phyloP scores from a whole-genome alignment of 2,797 vertebrate species.

The Anolis apletophallus region DNA sequence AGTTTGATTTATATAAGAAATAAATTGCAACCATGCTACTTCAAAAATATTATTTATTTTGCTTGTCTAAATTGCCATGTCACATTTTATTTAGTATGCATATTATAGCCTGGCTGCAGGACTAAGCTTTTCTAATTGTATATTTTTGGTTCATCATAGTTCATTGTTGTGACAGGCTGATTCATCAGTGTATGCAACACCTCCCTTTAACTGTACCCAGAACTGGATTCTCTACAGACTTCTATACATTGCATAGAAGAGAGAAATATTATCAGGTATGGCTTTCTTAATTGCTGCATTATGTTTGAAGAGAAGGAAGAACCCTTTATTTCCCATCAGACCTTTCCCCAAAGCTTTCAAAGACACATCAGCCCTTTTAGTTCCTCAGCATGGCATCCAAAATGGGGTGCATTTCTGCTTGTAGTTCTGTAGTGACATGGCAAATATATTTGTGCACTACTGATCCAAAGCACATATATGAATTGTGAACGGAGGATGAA shows the following conservation, averaged over 20 bases:
- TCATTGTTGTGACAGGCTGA: background rate
- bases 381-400: background rate
- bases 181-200: background rate
- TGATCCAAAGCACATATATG: background rate
- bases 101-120: too few relatives aligned
- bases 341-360: background rate
- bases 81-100: background rate
- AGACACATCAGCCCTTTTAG: background rate
- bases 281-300: background rate
- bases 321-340: background rate
- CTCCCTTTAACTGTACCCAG: background rate
- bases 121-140: background rate
- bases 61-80: too few relatives aligned
- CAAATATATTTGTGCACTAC: background rate
- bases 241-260: background rate
- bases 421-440: background rate
- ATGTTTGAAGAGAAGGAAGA: background rate
- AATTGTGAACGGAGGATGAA: background rate
- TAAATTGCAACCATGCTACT: too few relatives aligned
- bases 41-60: too few relatives aligned
- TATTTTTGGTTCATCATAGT: background rate
- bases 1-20: too few relatives aligned
- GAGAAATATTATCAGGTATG: background rate
- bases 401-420: background rate
- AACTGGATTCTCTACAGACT: background rate